These are phyloP conservation scores for Dasypus novemcinctus DNA, from an alignment of 2,113 vertebrate genomes.

Conservation along the genomic window DNA sequence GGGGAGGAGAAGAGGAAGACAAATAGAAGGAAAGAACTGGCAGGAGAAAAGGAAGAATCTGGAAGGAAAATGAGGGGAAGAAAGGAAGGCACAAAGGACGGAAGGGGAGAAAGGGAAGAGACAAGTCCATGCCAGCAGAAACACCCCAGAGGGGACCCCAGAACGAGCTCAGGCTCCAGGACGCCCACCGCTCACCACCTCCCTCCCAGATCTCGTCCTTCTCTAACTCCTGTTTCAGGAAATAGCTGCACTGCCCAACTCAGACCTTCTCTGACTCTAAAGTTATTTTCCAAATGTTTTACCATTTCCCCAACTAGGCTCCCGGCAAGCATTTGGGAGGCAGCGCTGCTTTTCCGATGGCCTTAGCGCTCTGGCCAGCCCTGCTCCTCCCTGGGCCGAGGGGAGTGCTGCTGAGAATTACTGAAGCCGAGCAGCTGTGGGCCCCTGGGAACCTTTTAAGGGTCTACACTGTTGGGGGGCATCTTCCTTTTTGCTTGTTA, in stretches of 20 bases:
- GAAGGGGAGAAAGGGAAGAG: neutral
- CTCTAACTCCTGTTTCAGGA: neutral
- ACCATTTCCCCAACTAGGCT: neutral
- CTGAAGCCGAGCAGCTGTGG: neutral
- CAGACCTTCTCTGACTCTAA: neutral
- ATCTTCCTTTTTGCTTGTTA: neutral
- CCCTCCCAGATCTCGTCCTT: rapidly evolving
- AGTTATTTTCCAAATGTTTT: neutral
- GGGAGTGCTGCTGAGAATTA: neutral
- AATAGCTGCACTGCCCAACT: neutral
- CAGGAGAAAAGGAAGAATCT: neutral
- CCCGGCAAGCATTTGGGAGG: neutral
- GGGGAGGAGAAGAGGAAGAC: neutral
- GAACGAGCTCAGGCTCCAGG: rapidly evolving
- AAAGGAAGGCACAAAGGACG: too few species aligned
- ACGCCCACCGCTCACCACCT: rapidly evolving
- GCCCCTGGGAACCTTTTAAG: neutral
- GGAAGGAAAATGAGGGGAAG: neutral
- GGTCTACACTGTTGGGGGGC: neutral
- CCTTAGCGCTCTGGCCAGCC: neutral
- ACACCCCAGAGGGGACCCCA: rapidly evolving
- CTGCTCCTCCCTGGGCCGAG: neutral
- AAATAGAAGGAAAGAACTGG: neutral
- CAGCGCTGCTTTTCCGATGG: neutral
- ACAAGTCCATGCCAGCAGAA: rapidly evolving